phyloP scores from a whole-genome alignment of 2,797 vertebrate species.

The Platyrinchus mystaceus region DNA sequence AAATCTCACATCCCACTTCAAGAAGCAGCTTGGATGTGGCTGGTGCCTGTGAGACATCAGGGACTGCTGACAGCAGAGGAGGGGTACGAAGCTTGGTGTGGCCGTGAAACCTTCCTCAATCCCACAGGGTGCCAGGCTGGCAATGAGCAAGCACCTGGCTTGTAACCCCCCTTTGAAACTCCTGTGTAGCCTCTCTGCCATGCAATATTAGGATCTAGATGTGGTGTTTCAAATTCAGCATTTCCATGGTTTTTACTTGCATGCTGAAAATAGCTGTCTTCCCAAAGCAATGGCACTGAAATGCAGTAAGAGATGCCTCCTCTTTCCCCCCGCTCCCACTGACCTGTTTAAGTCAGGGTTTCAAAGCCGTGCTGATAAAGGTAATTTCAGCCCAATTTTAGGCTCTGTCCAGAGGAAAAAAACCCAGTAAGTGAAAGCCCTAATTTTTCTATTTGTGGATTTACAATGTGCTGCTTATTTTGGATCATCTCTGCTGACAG shows the following conservation, averaged over 20 bases:
- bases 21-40: not conserved
- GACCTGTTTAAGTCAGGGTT: not conserved
- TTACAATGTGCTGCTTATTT: constrained; percentile 23
- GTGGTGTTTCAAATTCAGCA: not conserved
- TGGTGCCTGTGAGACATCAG: not conserved
- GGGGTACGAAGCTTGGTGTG: not conserved
- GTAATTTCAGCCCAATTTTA: not conserved
- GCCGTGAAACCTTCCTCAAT: accelerated
- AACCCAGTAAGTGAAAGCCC: not conserved
- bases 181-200: not conserved
- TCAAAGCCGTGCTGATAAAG: not conserved
- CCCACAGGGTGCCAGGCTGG: not conserved
- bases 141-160: accelerated
- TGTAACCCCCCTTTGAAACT: not conserved
- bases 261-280: not conserved
- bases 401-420: not conserved
- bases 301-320: not conserved
- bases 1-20: not conserved
- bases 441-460: constrained; percentile 33
- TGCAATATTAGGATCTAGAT: not conserved
- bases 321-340: not conserved
- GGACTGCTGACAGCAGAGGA: accelerated
- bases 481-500: constrained; percentile 6
- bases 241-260: not conserved
- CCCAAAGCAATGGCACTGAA: not conserved